Evolutionary conservation across 2,888 invertebrate genomes (phyloP).

Genomic region (Adela reaumurella): DNA sequence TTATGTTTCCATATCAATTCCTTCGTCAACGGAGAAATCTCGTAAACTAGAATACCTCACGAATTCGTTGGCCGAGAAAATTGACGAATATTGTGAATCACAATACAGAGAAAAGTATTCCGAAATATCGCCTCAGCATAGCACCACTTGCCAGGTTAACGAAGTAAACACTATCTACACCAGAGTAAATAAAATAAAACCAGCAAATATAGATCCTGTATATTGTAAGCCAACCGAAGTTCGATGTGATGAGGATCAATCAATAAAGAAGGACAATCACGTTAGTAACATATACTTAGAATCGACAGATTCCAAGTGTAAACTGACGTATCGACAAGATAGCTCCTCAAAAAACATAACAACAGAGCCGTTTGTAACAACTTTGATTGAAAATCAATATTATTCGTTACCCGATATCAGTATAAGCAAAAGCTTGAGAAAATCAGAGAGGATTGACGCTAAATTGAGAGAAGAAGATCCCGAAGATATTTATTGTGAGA

Average conservation of each 20-base stretch:
- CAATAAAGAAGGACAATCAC: slow-evolving; percentile 32
- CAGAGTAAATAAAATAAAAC: slow-evolving; percentile 41
- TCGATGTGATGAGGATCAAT: background rate
- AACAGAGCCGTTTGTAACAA: slow-evolving; percentile 47
- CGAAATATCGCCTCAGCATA: slow-evolving; percentile 22
- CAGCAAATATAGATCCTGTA: background rate
- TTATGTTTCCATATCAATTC: slow-evolving; percentile 50
- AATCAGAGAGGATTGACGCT: slow-evolving; percentile 68
- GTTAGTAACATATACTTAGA: slow-evolving; percentile 40
- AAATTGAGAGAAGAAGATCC: slow-evolving; percentile 57
- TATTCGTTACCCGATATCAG: slow-evolving; percentile 69
- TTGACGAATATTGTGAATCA: slow-evolving; percentile 50
- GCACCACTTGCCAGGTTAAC: slow-evolving; percentile 15
- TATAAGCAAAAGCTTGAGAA: slow-evolving; percentile 64
- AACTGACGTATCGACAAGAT: slow-evolving; percentile 25
- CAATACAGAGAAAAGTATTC: slow-evolving; percentile 38
- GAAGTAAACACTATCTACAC: slow-evolving; percentile 37
- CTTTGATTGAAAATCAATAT: slow-evolving; percentile 64
- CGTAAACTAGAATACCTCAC: slow-evolving; percentile 49
- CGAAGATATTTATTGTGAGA: slow-evolving; percentile 41
- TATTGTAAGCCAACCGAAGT: background rate
- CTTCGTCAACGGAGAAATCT: slow-evolving; percentile 45
- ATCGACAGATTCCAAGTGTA: slow-evolving; percentile 34
- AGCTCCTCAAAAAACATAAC: slow-evolving; percentile 44
- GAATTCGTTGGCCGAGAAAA: slow-evolving; percentile 50